Percentiles rank a stretch among this genome's conserved stretches.
phyloP scores from a whole-genome alignment of 2,888 invertebrate species.

The Hydropsyche betteni region DNA sequence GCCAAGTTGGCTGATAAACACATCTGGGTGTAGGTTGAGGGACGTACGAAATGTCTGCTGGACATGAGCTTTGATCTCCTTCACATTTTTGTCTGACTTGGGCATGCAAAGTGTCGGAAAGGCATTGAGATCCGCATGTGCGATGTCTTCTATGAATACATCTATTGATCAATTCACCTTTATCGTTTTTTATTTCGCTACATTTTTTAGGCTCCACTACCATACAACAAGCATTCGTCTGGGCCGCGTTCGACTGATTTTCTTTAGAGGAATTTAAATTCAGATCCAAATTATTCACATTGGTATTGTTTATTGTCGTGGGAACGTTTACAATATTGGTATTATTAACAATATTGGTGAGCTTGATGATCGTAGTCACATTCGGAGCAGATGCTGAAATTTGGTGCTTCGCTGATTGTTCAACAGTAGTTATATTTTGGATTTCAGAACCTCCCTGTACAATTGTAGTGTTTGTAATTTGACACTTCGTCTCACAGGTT shows the following conservation, averaged over 20 bases:
- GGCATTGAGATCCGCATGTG: slow-evolving; percentile 57
- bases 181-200: slow-evolving; percentile 40
- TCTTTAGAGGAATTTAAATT: slow-evolving; percentile 42
- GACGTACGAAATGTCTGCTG: slow-evolving; percentile 53
- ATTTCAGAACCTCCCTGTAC: no score
- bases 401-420: background rate
- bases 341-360: slow-evolving; percentile 59
- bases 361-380: slow-evolving; percentile 59
- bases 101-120: slow-evolving; percentile 56
- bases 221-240: slow-evolving; percentile 55
- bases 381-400: slow-evolving; percentile 53
- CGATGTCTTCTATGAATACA: slow-evolving; percentile 57
- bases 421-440: no score
- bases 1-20: slow-evolving; percentile 56
- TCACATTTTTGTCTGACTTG: slow-evolving; percentile 53
- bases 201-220: slow-evolving; percentile 59
- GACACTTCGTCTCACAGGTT: no score
- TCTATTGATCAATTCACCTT: slow-evolving; percentile 51
- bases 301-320: slow-evolving; percentile 57
- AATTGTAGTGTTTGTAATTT: no score
- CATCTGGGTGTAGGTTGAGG: slow-evolving; percentile 58
- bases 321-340: slow-evolving; percentile 60
- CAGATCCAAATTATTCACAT: slow-evolving; percentile 58
- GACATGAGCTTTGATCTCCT: slow-evolving; percentile 52
- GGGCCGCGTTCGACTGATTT: no score